These are phyloP conservation scores for Drosophila aldrichi DNA, from an alignment of 2,888 invertebrate genomes.

Conservation along the genomic window DNA sequence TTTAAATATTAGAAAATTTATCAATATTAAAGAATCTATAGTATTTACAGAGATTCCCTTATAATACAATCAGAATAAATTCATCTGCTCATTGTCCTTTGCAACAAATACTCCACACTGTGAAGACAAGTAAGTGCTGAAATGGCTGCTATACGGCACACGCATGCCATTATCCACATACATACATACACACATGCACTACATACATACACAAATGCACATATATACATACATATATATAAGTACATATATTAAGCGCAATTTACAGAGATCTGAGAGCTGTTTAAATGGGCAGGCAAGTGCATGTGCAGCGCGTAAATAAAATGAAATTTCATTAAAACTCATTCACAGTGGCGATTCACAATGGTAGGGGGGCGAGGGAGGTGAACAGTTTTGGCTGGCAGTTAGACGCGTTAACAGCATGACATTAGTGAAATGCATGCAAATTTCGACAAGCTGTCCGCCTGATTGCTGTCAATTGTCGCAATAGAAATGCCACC, in stretches of 20 bases:
- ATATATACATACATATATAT: neutral
- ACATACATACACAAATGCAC: too few relatives aligned
- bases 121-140: neutral
- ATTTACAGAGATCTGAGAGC: neutral
- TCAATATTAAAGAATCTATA: too few relatives aligned
- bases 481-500: conserved; percentile 25
- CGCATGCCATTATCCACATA: conserved; percentile 17
- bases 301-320: conserved; percentile 57
- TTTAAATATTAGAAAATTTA: too few relatives aligned
- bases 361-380: too few relatives aligned
- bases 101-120: neutral
- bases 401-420: conserved; percentile 5
- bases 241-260: neutral
- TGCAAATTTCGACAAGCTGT: conserved; percentile 41
- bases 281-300: conserved; percentile 53
- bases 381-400: conserved; percentile 5
- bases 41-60: too few relatives aligned
- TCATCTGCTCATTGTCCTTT: neutral
- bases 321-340: conserved; percentile 63
- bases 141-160: neutral
- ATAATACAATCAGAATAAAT: neutral
- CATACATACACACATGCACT: neutral
- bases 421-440: conserved; percentile 37
- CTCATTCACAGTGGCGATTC: conserved; percentile 27
- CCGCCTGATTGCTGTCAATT: conserved; percentile 51